Evolutionary conservation across 1,140 invertebrate species (phyloP), one percentile per base, ranked within the genome.

Genomic region (Drosophila saltans): DNA sequence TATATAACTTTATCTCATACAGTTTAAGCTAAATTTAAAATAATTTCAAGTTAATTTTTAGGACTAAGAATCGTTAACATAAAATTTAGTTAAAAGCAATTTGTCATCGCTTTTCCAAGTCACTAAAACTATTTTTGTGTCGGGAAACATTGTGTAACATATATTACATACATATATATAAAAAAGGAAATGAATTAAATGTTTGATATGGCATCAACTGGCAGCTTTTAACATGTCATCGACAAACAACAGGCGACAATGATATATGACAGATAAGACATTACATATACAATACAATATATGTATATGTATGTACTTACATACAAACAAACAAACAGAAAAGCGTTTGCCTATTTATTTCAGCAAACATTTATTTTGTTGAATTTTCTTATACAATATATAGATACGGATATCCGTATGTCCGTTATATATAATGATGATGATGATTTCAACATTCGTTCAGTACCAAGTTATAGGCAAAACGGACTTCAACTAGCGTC

Each of bases 321-420:
- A 81, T 64, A 39, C 28, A 59, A 16, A 52, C 21, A 24, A 52
- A 26, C 6, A 52, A 9, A 52, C n/a, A 52, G 73, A 40, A 57
- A 71, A 72, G 48, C 45, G 61, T 86, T 86, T 86, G 85, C 78
- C 79, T 88, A 88, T 88, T 77, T 81, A 75, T 72, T 68, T 59
- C 62, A 58, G 75, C 81, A 48, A 73, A 76, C 81, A 81, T 67
- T 77, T 65, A 41, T 69, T 26, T 52, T 52, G 45, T 52, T 52
- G 45, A 26, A 52, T 52, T 52, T 26, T 52, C 45, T 52, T 26
- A 52, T 26, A 48, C 45, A 48, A 48, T 48, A 48, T 21, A 43
- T 45, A 21, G 4, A 48, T 21, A 24, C 45, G 45, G 21, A 52
- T 52, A 11, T 52, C 24, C 24, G 21, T 52, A 26, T 24, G 21